Percentiles rank a stretch among this genome's conserved stretches.
Evolutionary conservation across 1,140 invertebrate species (phyloP).

Genomic region (Drosophila prosaltans): DNA sequence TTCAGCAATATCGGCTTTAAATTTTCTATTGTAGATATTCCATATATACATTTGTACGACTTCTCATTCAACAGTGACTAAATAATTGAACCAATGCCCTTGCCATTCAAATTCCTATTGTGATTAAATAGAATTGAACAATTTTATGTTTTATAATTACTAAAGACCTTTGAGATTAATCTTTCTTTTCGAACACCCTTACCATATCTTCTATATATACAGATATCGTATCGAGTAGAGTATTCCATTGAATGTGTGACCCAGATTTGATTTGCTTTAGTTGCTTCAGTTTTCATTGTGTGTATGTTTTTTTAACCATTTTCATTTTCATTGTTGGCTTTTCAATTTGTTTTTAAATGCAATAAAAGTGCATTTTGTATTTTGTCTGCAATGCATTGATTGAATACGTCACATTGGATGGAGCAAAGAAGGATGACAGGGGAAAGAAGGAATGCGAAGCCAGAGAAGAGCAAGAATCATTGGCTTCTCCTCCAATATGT

Average conservation of each 20-base stretch:
- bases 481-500: slow-evolving; percentile 3
- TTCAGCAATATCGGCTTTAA: neutral
- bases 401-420: slow-evolving; percentile 65
- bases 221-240: slow-evolving; percentile 18
- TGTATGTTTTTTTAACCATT: slow-evolving; percentile 31
- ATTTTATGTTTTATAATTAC: neutral
- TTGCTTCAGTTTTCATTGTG: slow-evolving; percentile 24
- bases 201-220: neutral
- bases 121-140: neutral
- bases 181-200: neutral
- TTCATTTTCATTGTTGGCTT: slow-evolving; percentile 53
- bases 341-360: slow-evolving; percentile 81
- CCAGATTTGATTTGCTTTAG: slow-evolving; percentile 15
- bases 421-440: neutral
- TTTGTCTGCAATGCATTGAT: slow-evolving; percentile 77
- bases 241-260: slow-evolving; percentile 25
- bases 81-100: neutral
- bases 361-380: slow-evolving; percentile 78
- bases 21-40: neutral
- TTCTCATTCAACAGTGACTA: neutral
- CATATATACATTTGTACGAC: neutral
- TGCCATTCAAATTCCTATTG: too few species aligned
- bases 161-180: neutral
- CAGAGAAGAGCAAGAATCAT: slow-evolving; percentile 9
- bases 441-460: neutral